Conservation (phyloP, 2,797 vertebrate genomes). For the Percopsis omiscomaycus region DNA sequence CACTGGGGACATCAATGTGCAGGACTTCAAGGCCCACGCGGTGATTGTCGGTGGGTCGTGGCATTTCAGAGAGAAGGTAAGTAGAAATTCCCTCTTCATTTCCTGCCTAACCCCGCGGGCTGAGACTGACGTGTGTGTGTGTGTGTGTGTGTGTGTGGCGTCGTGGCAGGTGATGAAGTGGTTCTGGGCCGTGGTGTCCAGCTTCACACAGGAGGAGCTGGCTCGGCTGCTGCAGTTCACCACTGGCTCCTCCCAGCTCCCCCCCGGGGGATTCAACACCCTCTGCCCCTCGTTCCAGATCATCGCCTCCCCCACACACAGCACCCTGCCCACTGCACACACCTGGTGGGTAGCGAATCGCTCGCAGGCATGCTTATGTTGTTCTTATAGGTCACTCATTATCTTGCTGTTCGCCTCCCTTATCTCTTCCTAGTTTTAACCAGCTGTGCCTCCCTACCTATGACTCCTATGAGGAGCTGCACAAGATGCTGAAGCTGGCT, state of each 20-base stretch:
- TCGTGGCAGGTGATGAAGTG: constrained; percentile 92
- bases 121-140: neutral
- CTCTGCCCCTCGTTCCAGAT: constrained; percentile 98
- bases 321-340: constrained; percentile 95
- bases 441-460: constrained; percentile 99
- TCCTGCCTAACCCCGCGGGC: neutral
- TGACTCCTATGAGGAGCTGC: constrained; percentile 98
- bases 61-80: constrained; percentile 97
- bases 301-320: constrained; percentile 94
- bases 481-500: constrained; percentile 98
- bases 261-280: constrained; percentile 95
- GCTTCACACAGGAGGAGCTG: constrained; percentile 97
- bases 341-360: constrained; percentile 85
- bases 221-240: constrained; percentile 97
- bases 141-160: neutral
- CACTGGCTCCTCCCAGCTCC: constrained; percentile 96
- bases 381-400: neutral
- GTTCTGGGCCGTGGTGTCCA: constrained; percentile 99
- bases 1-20: constrained; percentile 95
- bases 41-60: constrained; percentile 96
- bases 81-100: constrained; percentile 4
- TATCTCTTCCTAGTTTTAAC: constrained; percentile 86
- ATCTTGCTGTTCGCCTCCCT: neutral
- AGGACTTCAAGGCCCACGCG: constrained; percentile 97
- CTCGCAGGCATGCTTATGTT: constrained; percentile 1